phyloP scores from a whole-genome alignment of 1,140 invertebrate genomes.

The Drosophila lacteicornis region DNA sequence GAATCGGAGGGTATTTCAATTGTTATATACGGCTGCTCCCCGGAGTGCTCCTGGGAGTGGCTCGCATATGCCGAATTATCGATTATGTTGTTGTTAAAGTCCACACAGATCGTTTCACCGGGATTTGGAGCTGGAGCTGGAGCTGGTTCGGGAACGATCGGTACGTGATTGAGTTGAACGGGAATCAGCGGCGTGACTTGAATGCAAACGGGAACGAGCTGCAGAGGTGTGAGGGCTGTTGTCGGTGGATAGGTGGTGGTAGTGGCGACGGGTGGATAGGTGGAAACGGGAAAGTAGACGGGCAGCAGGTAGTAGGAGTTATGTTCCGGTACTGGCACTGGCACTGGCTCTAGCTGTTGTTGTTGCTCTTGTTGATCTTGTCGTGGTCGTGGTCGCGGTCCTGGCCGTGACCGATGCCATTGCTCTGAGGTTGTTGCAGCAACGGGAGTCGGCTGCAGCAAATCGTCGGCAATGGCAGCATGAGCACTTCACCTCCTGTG shows the following conservation, averaged over 20 bases:
- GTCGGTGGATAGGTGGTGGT: neutral
- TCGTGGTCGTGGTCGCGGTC: slow-evolving; percentile 3
- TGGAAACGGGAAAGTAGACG: neutral
- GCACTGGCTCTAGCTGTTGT: no score
- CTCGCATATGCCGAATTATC: neutral
- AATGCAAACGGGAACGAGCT: neutral
- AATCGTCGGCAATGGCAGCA: slow-evolving; percentile 78
- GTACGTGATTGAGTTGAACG: neutral
- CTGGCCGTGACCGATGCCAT: slow-evolving; percentile 9
- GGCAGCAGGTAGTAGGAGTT: neutral
- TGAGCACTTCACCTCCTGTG: slow-evolving; percentile 81
- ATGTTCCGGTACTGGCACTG: no score
- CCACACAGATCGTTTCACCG: neutral
- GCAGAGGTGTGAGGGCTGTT: neutral
- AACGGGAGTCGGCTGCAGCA: slow-evolving; percentile 55
- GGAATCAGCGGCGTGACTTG: neutral
- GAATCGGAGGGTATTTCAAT: neutral
- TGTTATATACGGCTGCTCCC: neutral
- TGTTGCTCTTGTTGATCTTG: neutral
- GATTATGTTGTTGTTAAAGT: neutral
- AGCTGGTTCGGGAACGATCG: neutral
- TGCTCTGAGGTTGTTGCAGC: slow-evolving; percentile 3
- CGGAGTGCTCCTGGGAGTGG: neutral
- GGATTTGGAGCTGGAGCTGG: no score
- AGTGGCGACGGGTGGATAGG: neutral